Evolutionary conservation across 2,888 invertebrate genomes (phyloP).

Genomic region (Eristalis pertinax): DNA sequence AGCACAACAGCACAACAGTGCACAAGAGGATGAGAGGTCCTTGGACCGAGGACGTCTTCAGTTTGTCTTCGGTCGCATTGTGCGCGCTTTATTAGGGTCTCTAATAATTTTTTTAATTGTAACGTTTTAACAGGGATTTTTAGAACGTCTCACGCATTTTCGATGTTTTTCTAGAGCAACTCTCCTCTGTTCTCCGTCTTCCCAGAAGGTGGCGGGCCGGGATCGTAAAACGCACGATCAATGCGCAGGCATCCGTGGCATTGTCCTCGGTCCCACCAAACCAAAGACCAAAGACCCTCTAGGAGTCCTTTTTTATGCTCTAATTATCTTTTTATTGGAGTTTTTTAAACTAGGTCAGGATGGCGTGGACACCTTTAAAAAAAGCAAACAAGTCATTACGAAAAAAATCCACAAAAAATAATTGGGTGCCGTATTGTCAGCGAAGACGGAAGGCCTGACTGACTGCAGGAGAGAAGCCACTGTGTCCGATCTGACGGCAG

Average conservation of each 20-base stretch:
- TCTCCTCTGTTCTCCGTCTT: neutral
- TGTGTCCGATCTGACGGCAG: neutral
- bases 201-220: constrained; percentile 37
- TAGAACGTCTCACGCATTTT: neutral
- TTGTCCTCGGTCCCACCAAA: constrained; percentile 16
- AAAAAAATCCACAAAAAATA: constrained; percentile 65
- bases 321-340: constrained; percentile 70
- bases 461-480: neutral
- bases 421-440: constrained; percentile 24
- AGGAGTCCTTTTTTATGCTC: constrained; percentile 66
- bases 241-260: constrained; percentile 1
- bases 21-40: constrained; percentile 54
- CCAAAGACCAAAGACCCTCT: neutral
- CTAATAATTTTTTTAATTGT: constrained; percentile 67
- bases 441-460: neutral
- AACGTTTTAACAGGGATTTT: constrained; percentile 54
- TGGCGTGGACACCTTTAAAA: constrained; percentile 35
- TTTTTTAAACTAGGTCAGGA: constrained; percentile 64
- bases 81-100: constrained; percentile 50
- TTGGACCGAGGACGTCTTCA: constrained; percentile 2
- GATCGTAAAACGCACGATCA: constrained; percentile 36
- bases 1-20: neutral
- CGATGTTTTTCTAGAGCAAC: neutral
- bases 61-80: neutral
- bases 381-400: constrained; percentile 64